Conservation (phyloP, 37 sponge, comb jelly and placozoan genomes). For the Hexactinellida sp. region DNA sequence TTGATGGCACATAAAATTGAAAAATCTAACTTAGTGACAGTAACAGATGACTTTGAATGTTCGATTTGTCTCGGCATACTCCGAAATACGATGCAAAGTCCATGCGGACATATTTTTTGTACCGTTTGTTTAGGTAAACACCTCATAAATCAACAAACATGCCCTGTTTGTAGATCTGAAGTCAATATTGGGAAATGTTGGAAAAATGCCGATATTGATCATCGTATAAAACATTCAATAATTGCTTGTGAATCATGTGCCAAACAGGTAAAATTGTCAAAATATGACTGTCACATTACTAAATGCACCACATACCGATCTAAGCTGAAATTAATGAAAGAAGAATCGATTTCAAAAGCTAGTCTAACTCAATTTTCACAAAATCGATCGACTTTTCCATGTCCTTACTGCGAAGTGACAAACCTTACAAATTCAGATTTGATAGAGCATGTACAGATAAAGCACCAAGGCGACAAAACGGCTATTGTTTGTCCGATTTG, state of each 20-base stretch:
- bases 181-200: neutral
- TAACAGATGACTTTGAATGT: neutral
- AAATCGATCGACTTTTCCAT: slow-evolving; percentile 6
- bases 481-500: neutral
- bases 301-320: neutral
- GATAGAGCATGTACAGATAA: neutral
- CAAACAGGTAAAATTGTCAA: neutral
- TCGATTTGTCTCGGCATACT: neutral
- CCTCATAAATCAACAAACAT: neutral
- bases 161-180: neutral
- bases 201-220: neutral
- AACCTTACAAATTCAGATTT: neutral
- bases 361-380: neutral
- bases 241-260: neutral
- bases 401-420: neutral
- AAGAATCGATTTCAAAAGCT: neutral
- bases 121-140: neutral
- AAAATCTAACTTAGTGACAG: neutral
- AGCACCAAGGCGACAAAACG: neutral
- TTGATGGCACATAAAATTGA: neutral
- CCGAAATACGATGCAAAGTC: neutral
- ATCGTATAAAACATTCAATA: neutral
- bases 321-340: neutral
- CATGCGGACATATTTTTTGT: neutral
- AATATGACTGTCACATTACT: neutral